phyloP scores from a whole-genome alignment of 2,113 vertebrate genomes.

The Neofelis nebulosa region DNA sequence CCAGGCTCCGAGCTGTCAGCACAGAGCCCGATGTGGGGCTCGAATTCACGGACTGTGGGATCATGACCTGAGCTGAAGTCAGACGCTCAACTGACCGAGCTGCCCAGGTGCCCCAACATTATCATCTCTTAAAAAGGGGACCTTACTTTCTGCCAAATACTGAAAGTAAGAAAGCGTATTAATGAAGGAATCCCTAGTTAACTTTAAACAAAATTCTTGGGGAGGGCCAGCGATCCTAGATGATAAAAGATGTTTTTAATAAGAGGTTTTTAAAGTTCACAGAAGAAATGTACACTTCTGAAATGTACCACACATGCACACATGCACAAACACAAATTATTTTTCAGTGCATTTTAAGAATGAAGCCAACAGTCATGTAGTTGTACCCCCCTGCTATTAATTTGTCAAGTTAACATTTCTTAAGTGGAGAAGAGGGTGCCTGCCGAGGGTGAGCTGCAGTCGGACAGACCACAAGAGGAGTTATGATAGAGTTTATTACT shows the following conservation, averaged over 20 bases:
- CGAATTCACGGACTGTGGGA: too few relatives aligned
- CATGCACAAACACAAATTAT: neutral
- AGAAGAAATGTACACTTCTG: neutral
- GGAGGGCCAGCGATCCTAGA: neutral
- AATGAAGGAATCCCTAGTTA: neutral
- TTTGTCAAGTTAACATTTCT: neutral
- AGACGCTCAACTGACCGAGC: too few relatives aligned
- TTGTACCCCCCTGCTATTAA: neutral
- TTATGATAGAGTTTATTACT: neutral
- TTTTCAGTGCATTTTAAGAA: neutral
- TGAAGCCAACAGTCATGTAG: neutral
- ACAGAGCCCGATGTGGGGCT: too few relatives aligned
- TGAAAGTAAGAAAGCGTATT: neutral
- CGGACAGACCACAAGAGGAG: neutral
- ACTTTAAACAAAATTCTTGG: neutral
- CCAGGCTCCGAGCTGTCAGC: too few relatives aligned
- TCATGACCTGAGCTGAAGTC: too few relatives aligned
- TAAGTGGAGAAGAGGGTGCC: neutral
- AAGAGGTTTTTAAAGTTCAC: neutral
- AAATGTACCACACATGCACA: neutral
- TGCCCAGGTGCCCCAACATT: neutral
- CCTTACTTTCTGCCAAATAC: neutral
- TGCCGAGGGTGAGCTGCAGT: neutral
- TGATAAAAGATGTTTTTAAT: too few relatives aligned
- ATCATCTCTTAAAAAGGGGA: neutral